Base-by-base conservation (phyloP, 1,140 invertebrate species). In the Sarcophaga bullata region DNA sequence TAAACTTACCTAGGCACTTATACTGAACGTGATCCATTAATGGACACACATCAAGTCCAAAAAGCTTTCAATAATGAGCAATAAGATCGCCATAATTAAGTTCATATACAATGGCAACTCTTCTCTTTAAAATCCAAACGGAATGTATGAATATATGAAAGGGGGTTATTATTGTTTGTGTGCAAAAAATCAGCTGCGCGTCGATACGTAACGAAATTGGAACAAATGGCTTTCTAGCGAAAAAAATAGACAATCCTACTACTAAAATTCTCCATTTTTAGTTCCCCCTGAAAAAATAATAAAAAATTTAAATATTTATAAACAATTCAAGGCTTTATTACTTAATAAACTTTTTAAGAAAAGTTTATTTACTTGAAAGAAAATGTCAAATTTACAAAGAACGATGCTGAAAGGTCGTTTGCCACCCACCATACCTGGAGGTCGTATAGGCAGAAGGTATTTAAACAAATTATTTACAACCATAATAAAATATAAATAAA, bases 301-400 rank as follows among this genome's bases (percentile, higher is more conserved):
- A 52, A 52, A 10, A 52, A 52, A 52, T 52, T 10, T 52, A 19
- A 68, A 37, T 37, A 25, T 10, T 8, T 25, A 19, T 19, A 25
- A 48, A 11, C 46, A 75, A 75, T 9, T 7, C 73, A 46, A 73
- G 25, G 19, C 73, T 19, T 9, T 50, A 78, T 49, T 25, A 78
- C 49, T 49, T 50, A 50, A 52, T 76, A 48, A 76, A 76, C 11
- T 50, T 78, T 8, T 9, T 19, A 52, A 9, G n/a, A 78, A 48
- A 7, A 9, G 8, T 19, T 72, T 62, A n/a, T 62, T 62, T 62
- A 13, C 19, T 72, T 72, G 37, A 48, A 48, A 75, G 80, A 83
- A 78, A 68, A 94, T 94, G 93, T 94, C 94, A 81, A 92, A 92
- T 82, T 91, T 95, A 84, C 93, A 94, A 89, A 94, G 94, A 87